Conservation (phyloP, 2,113 vertebrate genomes). For the Octodon degus region DNA sequence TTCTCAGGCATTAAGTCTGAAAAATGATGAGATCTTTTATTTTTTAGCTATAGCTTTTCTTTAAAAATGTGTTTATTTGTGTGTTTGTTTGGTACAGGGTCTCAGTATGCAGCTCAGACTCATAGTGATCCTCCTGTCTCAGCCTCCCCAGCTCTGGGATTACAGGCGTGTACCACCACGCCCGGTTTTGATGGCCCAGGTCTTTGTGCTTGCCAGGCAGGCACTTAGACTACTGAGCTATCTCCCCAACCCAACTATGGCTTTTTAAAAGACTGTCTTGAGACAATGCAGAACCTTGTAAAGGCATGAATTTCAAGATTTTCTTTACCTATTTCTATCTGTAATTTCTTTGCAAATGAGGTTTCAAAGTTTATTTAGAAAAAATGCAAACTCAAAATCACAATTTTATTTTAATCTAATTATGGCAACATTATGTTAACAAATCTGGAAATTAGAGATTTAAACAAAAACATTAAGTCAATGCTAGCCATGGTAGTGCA, state of each 20-base stretch:
- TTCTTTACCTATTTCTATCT: constrained; percentile 53
- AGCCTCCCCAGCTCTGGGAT: too few species aligned
- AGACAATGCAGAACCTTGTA: constrained; percentile 38
- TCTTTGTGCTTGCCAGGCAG: too few species aligned
- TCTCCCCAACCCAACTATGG: not conserved
- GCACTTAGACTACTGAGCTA: too few species aligned
- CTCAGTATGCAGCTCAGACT: too few species aligned
- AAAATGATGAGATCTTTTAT: constrained; percentile 43
- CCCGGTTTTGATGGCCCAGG: too few species aligned
- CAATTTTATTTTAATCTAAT: constrained; percentile 17
- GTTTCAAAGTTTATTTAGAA: constrained; percentile 57
- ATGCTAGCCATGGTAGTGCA: not conserved
- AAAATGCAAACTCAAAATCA: constrained; percentile 46
- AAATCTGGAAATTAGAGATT: constrained; percentile 24
- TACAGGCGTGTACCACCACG: too few species aligned
- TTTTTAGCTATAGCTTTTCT: constrained; percentile 7
- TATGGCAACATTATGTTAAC: constrained; percentile 21
- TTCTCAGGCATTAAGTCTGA: constrained; percentile 10
- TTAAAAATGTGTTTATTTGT: too few species aligned
- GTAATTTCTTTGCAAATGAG: constrained; percentile 31
- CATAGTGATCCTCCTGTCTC: too few species aligned
- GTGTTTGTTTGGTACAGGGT: too few species aligned
- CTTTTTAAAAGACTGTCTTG: constrained; percentile 40
- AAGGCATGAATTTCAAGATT: constrained; percentile 41
- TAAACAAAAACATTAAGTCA: not conserved